Evolutionary conservation across 2,797 vertebrate species (phyloP).

Genomic region (Pyrocephalus nanus): DNA sequence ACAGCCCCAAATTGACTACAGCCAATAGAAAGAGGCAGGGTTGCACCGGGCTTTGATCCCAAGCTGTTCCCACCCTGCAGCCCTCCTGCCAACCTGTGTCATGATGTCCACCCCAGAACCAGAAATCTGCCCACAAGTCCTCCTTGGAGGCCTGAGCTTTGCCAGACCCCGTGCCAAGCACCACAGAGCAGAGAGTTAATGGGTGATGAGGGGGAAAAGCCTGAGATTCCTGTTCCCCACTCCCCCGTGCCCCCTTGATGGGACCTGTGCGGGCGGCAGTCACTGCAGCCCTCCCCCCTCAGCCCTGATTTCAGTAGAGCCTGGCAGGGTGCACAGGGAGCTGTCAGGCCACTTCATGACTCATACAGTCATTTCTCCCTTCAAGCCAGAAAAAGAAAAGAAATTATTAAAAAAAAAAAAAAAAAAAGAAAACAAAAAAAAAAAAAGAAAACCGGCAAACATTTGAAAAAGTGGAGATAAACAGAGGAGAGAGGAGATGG

Average conservation of each 20-base stretch:
- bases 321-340: background rate
- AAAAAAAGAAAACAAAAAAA: background rate
- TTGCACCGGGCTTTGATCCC: background rate
- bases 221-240: no score
- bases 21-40: background rate
- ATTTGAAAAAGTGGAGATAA: background rate
- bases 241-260: accelerated
- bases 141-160: background rate
- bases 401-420: background rate
- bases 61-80: background rate
- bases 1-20: background rate
- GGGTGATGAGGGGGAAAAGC: background rate
- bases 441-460: background rate
- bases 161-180: background rate
- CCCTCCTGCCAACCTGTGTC: background rate
- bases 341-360: slow-evolving; percentile 26
- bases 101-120: background rate
- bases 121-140: background rate
- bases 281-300: background rate
- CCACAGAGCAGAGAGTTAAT: background rate
- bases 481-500: background rate
- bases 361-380: slow-evolving; percentile 3
- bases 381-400: background rate
- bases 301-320: background rate
- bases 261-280: background rate